These are phyloP conservation scores for Tetrapedia diversipes DNA, from an alignment of 2,888 invertebrate genomes.

Conservation along the genomic window DNA sequence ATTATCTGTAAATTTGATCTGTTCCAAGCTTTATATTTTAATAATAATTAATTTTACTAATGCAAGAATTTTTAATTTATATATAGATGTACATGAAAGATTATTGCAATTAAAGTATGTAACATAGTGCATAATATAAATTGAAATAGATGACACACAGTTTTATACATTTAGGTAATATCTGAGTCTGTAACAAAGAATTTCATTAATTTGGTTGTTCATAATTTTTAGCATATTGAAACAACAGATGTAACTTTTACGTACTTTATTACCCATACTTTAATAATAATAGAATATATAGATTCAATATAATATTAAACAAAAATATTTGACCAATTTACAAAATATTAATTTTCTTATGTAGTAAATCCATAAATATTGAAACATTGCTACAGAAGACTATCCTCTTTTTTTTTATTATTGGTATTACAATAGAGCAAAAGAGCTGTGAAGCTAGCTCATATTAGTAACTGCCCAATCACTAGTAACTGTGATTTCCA, in stretches of 20 bases:
- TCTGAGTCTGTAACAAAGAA: conserved; percentile 28
- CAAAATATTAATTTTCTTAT: conserved; percentile 39
- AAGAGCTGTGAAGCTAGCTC: conserved; percentile 41
- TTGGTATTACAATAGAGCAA: conserved; percentile 34
- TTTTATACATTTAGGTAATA: conserved; percentile 49
- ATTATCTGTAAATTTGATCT: conserved; percentile 44
- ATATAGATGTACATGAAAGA: conserved; percentile 20
- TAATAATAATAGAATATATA: conserved; percentile 34
- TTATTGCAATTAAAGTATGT: conserved; percentile 38
- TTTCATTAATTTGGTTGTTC: conserved; percentile 29
- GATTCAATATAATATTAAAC: conserved; percentile 21
- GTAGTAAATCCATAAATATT: conserved; percentile 30
- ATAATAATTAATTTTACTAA: conserved; percentile 43
- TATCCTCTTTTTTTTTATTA: conserved; percentile 21
- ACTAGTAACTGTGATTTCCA: conserved; percentile 61
- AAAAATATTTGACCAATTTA: conserved; percentile 36
- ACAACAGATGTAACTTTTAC: conserved; percentile 25
- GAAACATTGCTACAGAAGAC: conserved; percentile 7
- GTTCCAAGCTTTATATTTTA: conserved; percentile 42
- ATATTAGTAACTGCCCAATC: conserved; percentile 58
- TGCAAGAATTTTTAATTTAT: conserved; percentile 38
- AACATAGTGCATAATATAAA: conserved; percentile 35
- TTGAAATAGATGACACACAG: conserved; percentile 30
- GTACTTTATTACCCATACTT: conserved; percentile 38
- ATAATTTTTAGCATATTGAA: conserved; percentile 28